A percentile compares a stretch with the other conserved stretches of the same genome.
phyloP scores from a whole-genome alignment of 2,888 invertebrate genomes.

The Acrocera orbiculus region DNA sequence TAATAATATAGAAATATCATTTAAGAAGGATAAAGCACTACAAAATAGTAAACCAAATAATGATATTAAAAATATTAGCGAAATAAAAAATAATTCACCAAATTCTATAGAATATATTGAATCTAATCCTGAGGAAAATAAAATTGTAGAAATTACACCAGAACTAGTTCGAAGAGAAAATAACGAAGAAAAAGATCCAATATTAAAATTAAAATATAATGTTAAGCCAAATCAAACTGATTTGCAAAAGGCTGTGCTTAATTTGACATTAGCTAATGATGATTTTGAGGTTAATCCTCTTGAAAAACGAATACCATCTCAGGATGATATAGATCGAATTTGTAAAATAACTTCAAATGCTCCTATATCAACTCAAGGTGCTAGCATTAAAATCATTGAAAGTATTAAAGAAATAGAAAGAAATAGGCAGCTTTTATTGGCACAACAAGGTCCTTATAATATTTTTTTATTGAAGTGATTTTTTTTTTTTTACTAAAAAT shows the following conservation, averaged over 20 bases:
- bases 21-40: too few relatives aligned
- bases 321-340: constrained; percentile 72
- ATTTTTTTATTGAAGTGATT: too few relatives aligned
- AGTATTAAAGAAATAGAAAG: constrained; percentile 80
- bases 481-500: too few relatives aligned
- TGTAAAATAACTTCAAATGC: constrained; percentile 75
- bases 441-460: constrained; percentile 58
- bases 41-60: constrained; percentile 23
- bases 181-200: constrained; percentile 13
- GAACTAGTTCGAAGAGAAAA: constrained; percentile 7
- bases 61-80: constrained; percentile 18
- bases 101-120: constrained; percentile 1
- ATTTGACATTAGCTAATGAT: constrained; percentile 29
- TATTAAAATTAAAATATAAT: constrained; percentile 16
- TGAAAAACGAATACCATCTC: constrained; percentile 44
- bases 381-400: constrained; percentile 61
- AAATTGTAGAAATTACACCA: constrained; percentile 7
- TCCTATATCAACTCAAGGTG: constrained; percentile 52
- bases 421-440: constrained; percentile 67
- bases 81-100: too few relatives aligned
- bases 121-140: not conserved
- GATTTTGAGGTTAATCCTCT: constrained; percentile 30
- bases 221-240: constrained; percentile 16
- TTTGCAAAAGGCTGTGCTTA: constrained; percentile 17
- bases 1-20: constrained; percentile 26